Evolutionary conservation across 2,113 vertebrate genomes (phyloP).

Genomic region (Atlantisia rogersi): DNA sequence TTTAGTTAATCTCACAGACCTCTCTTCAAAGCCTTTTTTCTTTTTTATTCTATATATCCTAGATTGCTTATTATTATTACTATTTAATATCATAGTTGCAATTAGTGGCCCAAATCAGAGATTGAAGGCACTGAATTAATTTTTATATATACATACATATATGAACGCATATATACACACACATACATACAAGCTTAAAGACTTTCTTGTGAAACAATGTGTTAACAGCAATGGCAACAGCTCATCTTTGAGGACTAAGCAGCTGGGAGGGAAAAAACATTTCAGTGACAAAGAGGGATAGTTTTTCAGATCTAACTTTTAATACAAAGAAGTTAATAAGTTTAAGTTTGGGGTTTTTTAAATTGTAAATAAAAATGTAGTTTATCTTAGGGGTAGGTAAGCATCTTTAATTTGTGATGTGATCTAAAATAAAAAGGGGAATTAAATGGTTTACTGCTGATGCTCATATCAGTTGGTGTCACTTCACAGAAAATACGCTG

Average conservation of each 20-base stretch:
- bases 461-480: background rate
- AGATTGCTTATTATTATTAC: background rate
- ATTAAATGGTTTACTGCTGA: background rate
- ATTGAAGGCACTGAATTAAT: background rate
- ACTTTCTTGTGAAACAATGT: background rate
- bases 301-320: background rate
- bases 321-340: background rate
- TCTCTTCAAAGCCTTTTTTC: background rate
- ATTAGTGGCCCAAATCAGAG: background rate
- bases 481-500: background rate
- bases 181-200: background rate
- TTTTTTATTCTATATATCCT: background rate
- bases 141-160: background rate
- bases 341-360: background rate
- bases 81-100: background rate
- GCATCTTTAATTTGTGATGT: background rate
- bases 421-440: background rate
- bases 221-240: background rate
- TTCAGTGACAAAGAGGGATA: background rate
- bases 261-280: background rate
- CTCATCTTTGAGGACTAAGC: background rate
- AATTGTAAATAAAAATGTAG: background rate
- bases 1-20: slow-evolving; percentile 11
- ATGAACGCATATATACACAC: background rate
- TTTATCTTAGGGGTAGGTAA: background rate